Percentiles rank a stretch among this genome's conserved stretches.
Conservation (phyloP, 2,888 invertebrate species). For the Biston stratarius region DNA sequence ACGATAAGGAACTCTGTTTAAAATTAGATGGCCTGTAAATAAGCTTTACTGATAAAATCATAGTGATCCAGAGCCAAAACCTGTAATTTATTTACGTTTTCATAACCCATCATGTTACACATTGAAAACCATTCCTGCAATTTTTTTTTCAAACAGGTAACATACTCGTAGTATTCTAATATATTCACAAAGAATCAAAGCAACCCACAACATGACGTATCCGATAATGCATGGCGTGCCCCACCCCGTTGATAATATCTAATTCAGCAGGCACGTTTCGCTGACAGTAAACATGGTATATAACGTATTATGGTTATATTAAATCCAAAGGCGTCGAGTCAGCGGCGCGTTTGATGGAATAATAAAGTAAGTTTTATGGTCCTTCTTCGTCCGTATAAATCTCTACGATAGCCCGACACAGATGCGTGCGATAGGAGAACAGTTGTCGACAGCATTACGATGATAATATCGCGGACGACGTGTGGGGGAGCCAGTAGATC, state of each 20-base stretch:
- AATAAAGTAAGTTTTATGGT: conserved; percentile 75
- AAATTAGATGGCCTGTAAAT: too few species aligned
- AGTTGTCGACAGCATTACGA: conserved; percentile 58
- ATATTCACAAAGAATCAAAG: neutral
- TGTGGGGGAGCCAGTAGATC: conserved; percentile 2
- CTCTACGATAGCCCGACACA: conserved; percentile 60
- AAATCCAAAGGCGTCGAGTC: conserved; percentile 56
- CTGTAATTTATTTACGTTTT: neutral
- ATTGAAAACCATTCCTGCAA: neutral
- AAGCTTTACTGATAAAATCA: too few species aligned
- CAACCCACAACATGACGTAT: conserved; percentile 9
- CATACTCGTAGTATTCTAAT: neutral
- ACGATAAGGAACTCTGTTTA: too few species aligned
- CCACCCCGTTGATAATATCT: conserved; percentile 34
- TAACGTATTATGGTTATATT: conserved; percentile 53
- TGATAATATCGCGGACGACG: conserved; percentile 48
- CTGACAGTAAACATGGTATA: conserved; percentile 45
- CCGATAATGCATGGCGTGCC: conserved; percentile 33
- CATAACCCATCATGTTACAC: neutral
- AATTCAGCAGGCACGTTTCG: conserved; percentile 33
- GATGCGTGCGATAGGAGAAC: conserved; percentile 62
- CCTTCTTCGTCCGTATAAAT: conserved; percentile 68
- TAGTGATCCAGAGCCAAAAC: too few species aligned
- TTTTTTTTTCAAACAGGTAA: neutral
- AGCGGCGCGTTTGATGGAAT: conserved; percentile 70